Conservation (phyloP, 2,113 vertebrate genomes). For the Eclectus roratus region DNA sequence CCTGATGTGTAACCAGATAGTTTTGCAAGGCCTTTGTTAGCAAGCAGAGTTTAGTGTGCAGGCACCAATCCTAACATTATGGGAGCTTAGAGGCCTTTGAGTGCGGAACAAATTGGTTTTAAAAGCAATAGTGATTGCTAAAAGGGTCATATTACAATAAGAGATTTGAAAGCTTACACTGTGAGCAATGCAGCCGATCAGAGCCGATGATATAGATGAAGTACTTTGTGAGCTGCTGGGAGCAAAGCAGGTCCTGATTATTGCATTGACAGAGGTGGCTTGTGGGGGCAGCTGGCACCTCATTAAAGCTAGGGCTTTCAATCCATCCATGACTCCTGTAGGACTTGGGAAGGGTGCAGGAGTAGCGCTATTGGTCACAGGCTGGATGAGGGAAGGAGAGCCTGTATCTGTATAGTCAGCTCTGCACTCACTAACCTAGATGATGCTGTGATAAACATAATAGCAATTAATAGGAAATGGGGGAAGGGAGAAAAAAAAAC, state of each 20-base stretch:
- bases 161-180: background rate
- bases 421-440: background rate
- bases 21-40: background rate
- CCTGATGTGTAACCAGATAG: background rate
- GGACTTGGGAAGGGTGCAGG: background rate
- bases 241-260: background rate
- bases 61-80: background rate
- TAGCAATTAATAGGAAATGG: background rate
- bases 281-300: background rate
- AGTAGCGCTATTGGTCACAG: background rate
- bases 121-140: slow-evolving; percentile 11
- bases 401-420: background rate
- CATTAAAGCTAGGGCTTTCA: background rate
- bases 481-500: background rate
- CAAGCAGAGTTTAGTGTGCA: background rate
- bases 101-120: background rate
- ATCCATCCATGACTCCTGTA: background rate
- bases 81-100: slow-evolving; percentile 14
- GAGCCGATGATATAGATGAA: background rate
- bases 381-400: background rate
- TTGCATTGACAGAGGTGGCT: background rate
- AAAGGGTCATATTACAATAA: background rate
- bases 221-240: background rate
- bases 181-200: background rate
- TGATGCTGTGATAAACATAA: background rate